Conservation (phyloP, 2,113 vertebrate species). For the Hydrochoerus hydrochaeris region DNA sequence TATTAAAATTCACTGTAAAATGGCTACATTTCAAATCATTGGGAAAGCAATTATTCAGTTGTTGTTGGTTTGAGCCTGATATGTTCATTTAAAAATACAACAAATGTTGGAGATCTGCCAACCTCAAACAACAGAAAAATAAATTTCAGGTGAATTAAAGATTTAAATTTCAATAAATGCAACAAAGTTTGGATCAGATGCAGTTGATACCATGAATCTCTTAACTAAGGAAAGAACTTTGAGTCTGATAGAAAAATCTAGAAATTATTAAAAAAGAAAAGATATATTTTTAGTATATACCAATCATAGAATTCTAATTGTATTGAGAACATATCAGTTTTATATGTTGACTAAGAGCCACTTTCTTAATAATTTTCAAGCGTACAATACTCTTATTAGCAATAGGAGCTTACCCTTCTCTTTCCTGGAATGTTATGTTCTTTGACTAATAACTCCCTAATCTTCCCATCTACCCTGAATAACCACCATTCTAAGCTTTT, state of each 20-base stretch:
- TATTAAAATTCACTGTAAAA: not conserved
- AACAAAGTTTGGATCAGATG: not conserved
- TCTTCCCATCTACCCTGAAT: too few relatives aligned
- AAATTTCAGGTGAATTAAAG: constrained; percentile 14
- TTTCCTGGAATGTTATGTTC: not conserved
- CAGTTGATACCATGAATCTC: not conserved
- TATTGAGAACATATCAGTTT: not conserved
- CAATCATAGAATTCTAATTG: not conserved
- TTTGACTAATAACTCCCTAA: not conserved
- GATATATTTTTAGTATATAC: not conserved
- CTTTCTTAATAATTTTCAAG: not conserved
- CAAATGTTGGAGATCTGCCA: not conserved
- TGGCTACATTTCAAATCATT: not conserved
- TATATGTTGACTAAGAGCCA: not conserved
- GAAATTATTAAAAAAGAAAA: not conserved
- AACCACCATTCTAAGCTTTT: not conserved
- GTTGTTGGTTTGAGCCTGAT: not conserved
- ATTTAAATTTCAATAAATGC: not conserved
- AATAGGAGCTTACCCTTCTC: not conserved
- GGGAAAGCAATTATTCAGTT: not conserved
- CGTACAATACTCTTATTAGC: not conserved
- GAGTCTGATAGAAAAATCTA: not conserved
- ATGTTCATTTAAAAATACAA: constrained; percentile 14
- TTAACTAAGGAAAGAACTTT: not conserved
- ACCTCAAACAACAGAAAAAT: not conserved